Percentiles rank a stretch among this genome's conserved stretches.
Conservation (phyloP, 1,140 invertebrate genomes). For the Pristionchus pacificus region DNA sequence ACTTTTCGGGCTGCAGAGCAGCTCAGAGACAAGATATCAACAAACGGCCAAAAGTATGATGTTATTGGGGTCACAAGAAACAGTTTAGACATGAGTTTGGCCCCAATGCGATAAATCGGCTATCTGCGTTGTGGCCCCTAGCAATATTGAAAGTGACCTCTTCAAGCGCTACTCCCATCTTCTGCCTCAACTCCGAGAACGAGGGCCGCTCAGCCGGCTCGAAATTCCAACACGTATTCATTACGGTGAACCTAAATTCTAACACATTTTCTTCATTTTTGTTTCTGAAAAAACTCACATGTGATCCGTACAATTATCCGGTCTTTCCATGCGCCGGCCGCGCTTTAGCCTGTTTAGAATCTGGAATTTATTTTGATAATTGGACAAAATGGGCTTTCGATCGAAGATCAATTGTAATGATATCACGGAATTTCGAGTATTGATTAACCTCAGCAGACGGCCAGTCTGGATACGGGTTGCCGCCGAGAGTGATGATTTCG, state of each 20-base stretch:
- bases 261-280: slow-evolving; percentile 23
- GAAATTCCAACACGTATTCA: slow-evolving; percentile 47
- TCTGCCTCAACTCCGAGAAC: slow-evolving; percentile 48
- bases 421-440: no score
- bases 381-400: not conserved
- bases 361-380: not conserved
- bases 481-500: slow-evolving; percentile 61
- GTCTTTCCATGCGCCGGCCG: slow-evolving; percentile 60
- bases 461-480: slow-evolving; percentile 57
- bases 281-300: slow-evolving; percentile 53
- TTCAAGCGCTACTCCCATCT: slow-evolving; percentile 50
- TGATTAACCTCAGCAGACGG: not conserved
- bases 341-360: slow-evolving; percentile 51
- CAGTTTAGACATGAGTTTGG: no score
- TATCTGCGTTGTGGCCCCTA: no score
- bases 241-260: slow-evolving; percentile 53
- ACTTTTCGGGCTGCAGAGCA: no score
- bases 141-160: no score
- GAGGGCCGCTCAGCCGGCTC: slow-evolving; percentile 41
- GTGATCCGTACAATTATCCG: slow-evolving; percentile 60
- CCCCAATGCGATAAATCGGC: no score
- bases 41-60: no score
- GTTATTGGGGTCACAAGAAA: no score
- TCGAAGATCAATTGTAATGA: no score
- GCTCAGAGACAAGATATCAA: no score